phyloP scores from a whole-genome alignment of 1,140 invertebrate species.

The Temnothorax nylanderi region DNA sequence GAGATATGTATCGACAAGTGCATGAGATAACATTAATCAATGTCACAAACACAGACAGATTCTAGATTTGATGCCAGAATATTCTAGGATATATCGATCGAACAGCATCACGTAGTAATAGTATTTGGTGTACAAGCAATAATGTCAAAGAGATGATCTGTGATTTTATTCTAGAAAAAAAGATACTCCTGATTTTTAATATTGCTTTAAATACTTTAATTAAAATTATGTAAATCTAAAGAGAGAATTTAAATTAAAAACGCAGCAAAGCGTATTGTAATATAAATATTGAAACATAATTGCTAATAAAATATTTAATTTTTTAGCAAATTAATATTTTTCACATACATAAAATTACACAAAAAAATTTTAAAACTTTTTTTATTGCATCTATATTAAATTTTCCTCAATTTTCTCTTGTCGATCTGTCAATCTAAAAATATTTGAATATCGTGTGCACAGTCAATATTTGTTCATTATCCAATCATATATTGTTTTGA shows the following conservation, averaged over 20 bases:
- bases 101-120: background rate
- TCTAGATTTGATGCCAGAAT: conserved; percentile 17
- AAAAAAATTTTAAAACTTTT: no score
- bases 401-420: no score
- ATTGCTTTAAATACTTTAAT: background rate
- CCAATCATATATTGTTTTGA: no score
- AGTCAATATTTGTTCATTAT: no score
- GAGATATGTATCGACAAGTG: conserved; percentile 17
- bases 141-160: background rate
- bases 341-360: no score
- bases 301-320: no score
- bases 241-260: background rate
- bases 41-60: conserved; percentile 1
- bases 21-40: conserved; percentile 45
- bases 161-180: background rate
- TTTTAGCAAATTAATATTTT: no score
- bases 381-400: no score
- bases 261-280: background rate
- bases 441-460: no score
- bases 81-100: background rate
- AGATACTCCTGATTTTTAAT: background rate
- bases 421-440: no score
- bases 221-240: background rate
- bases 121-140: background rate
- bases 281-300: no score